These are phyloP conservation scores for Argya squamiceps DNA, from an alignment of 2,797 vertebrate genomes.

Conservation along the genomic window DNA sequence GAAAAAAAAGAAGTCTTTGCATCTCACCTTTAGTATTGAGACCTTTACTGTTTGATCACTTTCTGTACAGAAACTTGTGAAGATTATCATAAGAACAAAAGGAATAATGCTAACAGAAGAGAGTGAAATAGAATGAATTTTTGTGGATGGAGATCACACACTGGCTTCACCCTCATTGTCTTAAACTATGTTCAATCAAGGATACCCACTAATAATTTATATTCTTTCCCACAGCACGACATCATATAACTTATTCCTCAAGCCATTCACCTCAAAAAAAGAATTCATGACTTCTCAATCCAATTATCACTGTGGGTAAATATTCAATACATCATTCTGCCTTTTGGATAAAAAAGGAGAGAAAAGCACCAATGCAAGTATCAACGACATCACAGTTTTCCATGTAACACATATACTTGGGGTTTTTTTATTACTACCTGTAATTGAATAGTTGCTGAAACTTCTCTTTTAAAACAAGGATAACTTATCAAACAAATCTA, in stretches of 20 bases:
- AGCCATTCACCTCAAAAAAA: background rate
- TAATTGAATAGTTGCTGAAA: background rate
- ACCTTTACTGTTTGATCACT: background rate
- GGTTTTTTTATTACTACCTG: background rate
- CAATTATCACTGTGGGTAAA: background rate
- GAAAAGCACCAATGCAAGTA: background rate
- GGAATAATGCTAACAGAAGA: background rate
- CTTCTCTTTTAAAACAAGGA: background rate
- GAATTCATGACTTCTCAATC: background rate
- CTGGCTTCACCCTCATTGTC: background rate
- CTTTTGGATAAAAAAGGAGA: background rate
- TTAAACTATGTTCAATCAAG: background rate
- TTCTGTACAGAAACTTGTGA: background rate
- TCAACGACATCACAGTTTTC: background rate
- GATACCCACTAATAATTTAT: background rate
- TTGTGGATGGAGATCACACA: background rate
- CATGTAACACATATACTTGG: background rate
- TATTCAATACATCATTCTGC: background rate
- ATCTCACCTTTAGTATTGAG: background rate
- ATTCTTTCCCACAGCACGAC: background rate
- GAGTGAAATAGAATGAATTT: background rate
- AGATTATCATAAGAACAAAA: background rate
- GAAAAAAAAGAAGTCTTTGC: background rate
- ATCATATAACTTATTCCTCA: background rate
- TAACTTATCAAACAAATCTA: background rate